Evolutionary conservation across 2,113 vertebrate species (phyloP).

Genomic region (Fregetta grallaria): DNA sequence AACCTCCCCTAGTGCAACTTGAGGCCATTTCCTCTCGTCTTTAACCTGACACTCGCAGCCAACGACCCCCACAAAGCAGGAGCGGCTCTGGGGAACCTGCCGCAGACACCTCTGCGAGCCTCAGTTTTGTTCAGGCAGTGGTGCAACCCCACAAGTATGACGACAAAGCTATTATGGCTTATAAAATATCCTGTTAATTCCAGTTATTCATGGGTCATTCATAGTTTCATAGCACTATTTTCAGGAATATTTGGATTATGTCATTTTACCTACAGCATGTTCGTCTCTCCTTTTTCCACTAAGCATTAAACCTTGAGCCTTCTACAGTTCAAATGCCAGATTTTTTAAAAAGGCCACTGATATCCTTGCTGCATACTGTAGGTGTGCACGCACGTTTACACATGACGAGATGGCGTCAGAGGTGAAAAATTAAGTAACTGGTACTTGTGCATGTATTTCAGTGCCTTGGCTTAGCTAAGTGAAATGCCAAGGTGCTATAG

Average conservation of each 20-base stretch:
- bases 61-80: too few species aligned
- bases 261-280: not conserved
- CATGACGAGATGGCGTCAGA: not conserved
- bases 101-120: rapidly evolving
- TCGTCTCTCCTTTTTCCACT: not conserved
- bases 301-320: not conserved
- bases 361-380: not conserved
- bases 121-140: not conserved
- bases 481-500: not conserved
- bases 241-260: not conserved
- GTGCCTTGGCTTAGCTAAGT: not conserved
- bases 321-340: not conserved
- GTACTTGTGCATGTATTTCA: not conserved
- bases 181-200: not conserved
- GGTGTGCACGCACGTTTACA: not conserved
- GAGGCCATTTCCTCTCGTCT: too few species aligned
- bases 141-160: not conserved
- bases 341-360: not conserved
- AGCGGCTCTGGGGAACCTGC: not conserved
- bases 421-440: not conserved
- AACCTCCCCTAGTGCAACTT: too few species aligned
- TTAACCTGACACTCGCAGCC: not conserved
- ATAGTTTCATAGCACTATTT: not conserved
- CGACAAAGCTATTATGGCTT: not conserved
- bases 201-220: not conserved